phyloP scores from a whole-genome alignment of 2,113 vertebrate species.

The Eublepharis macularius region DNA sequence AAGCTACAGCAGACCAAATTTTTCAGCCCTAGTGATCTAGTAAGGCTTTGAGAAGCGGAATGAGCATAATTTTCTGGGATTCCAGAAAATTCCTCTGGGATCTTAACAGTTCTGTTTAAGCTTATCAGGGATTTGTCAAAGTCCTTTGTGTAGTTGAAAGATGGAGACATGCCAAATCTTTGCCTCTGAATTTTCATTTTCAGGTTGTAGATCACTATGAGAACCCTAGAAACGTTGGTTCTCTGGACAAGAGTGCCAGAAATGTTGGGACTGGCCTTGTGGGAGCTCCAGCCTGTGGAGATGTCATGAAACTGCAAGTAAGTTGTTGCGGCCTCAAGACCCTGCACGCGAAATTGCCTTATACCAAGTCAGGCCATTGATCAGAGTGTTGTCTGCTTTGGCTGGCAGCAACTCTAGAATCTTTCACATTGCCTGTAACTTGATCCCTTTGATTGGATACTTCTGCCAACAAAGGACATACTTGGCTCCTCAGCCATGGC shows the following conservation, averaged over 20 bases:
- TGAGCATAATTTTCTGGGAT: background rate
- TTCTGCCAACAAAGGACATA: too few species aligned
- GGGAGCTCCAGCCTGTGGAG: constrained; percentile 94
- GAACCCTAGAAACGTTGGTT: constrained; percentile 95
- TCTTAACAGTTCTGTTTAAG: background rate
- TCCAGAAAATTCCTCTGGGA: too few species aligned
- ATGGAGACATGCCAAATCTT: background rate
- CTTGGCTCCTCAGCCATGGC: too few species aligned
- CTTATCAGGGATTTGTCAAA: background rate
- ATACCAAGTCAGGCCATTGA: too few species aligned
- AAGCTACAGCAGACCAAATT: background rate
- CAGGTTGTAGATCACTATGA: constrained; percentile 98
- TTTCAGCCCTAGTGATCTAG: background rate
- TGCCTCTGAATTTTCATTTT: constrained; percentile 16
- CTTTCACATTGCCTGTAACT: too few species aligned
- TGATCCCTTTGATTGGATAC: too few species aligned
- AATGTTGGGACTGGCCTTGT: constrained; percentile 96
- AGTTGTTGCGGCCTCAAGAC: background rate
- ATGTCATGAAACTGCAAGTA: constrained; percentile 98
- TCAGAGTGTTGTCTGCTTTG: too few species aligned
- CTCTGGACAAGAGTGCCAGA: constrained; percentile 87
- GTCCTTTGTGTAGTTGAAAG: background rate
- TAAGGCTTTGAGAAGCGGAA: background rate
- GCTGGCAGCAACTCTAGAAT: too few species aligned
- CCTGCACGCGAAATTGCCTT: too few species aligned